Evolutionary conservation across 2,797 vertebrate genomes (phyloP), one percentile per base, ranked within the genome.

Genomic region (Smutsia temminckii): DNA sequence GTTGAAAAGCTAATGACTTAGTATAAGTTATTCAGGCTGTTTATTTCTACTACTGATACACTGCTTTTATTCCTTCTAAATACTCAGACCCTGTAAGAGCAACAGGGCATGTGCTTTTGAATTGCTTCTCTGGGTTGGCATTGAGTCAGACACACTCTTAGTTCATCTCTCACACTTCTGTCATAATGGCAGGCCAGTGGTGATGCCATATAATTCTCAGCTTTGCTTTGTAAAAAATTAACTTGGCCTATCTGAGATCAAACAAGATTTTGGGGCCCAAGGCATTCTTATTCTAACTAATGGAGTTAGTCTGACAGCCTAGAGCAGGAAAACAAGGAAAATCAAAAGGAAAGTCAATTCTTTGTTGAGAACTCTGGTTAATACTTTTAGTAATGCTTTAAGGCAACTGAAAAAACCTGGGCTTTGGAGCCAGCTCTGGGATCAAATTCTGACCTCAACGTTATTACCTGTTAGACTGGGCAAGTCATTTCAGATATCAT

Each of bases 281-380:
- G 17, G 59, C 37, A 95, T 64, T 86, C 59, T 55, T 77, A 87
- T 63, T 89, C 63, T 85, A 96, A 95, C 29, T 74, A 96, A 89
- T 59, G n/a, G 89, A 78, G n/a, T 88, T 81, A 94, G 59, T 37
- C 40, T 64, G 75, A 71, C 27, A 89, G 75, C 9, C 86, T 80
- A 40, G 61, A 18, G 68, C 68, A 72, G 80, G 83, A 93, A 97
- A 88, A 79, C 64, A 96, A 90, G 14, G 23, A 66, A 69, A 78
- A 66, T 51, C 25, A 63, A 34, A 85, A 91, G 85, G 29, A 55
- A 75, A 91, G 29, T 32, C 49, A 90, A 93, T 14, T 77, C 49
- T 57, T 79, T 77, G n/a, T 17, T 59, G 63, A 85, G 69, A 61
- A 29, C 34, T 29, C 51, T 69, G 74, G 86, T 49, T 64, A 68